These are phyloP conservation scores for Penaeus indicus DNA, from an alignment of 1,140 invertebrate species.

Conservation along the genomic window DNA sequence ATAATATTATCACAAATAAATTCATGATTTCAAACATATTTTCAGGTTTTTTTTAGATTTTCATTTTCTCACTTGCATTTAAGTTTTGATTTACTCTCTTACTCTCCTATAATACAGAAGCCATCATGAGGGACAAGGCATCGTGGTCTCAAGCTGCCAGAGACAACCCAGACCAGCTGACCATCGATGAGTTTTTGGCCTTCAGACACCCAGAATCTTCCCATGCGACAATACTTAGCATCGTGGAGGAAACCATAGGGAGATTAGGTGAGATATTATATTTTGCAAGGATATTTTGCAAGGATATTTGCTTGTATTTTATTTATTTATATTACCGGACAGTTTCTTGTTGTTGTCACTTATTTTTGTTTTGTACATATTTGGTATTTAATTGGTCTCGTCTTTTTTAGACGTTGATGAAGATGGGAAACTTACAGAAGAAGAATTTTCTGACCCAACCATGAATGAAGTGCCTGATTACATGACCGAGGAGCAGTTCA, in stretches of 20 bases:
- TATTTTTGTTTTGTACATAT: background rate
- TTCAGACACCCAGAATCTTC: conserved; percentile 60
- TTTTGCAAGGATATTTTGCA: too few relatives aligned
- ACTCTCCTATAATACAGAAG: conserved; percentile 34
- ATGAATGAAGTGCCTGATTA: conserved; percentile 52
- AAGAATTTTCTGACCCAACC: conserved; percentile 49
- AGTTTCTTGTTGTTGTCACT: too few relatives aligned
- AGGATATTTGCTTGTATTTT: too few relatives aligned
- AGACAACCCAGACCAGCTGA: conserved; percentile 46
- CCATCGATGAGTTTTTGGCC: conserved; percentile 54
- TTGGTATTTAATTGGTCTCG: background rate
- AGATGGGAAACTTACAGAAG: conserved; percentile 34
- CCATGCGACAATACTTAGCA: conserved; percentile 49
- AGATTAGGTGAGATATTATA: conserved; percentile 44
- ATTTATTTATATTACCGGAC: too few relatives aligned
- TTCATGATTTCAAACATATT: too few relatives aligned
- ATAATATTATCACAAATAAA: too few relatives aligned
- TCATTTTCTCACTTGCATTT: too few relatives aligned
- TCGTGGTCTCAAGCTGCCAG: conserved; percentile 51
- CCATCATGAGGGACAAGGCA: conserved; percentile 58
- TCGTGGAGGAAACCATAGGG: conserved; percentile 53
- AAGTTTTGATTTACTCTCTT: too few relatives aligned
- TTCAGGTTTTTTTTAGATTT: too few relatives aligned
- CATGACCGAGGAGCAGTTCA: conserved; percentile 41
- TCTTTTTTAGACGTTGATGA: conserved; percentile 45